These are phyloP conservation scores for Lordiphosa stackelbergi DNA, from an alignment of 1,140 invertebrate species.

Conservation along the genomic window DNA sequence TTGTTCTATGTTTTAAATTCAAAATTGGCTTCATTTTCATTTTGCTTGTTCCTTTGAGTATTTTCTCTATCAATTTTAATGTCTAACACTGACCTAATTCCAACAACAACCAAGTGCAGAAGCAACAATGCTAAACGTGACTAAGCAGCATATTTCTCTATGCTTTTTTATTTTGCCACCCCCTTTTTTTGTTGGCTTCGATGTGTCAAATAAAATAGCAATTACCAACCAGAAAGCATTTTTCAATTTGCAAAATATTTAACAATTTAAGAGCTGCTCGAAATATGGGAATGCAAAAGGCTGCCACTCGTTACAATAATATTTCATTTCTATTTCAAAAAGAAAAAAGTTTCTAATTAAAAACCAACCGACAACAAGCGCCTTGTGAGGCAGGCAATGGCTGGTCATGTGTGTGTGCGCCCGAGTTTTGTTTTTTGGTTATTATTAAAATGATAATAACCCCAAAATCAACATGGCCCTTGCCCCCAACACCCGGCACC, in stretches of 20 bases:
- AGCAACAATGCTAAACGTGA: slow-evolving; percentile 41
- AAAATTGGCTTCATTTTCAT: too few species aligned
- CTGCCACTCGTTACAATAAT: slow-evolving; percentile 15
- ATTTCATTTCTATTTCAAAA: slow-evolving; percentile 48
- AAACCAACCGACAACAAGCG: slow-evolving; percentile 36
- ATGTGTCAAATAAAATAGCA: slow-evolving; percentile 51
- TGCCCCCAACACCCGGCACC: neutral
- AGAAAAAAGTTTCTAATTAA: slow-evolving; percentile 52
- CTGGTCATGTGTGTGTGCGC: slow-evolving; percentile 6
- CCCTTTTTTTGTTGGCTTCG: slow-evolving; percentile 6
- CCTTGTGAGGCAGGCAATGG: slow-evolving; percentile 9
- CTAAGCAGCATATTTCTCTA: slow-evolving; percentile 37
- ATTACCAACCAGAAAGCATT: slow-evolving; percentile 48
- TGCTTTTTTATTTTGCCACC: slow-evolving; percentile 14
- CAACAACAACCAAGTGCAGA: slow-evolving; percentile 10
- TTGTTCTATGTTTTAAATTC: too few species aligned
- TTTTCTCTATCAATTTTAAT: slow-evolving; percentile 39
- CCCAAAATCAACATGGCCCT: slow-evolving; percentile 56
- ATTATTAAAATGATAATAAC: slow-evolving; percentile 72
- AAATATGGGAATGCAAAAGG: slow-evolving; percentile 1
- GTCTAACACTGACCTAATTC: slow-evolving; percentile 54
- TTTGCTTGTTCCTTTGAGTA: slow-evolving; percentile 30
- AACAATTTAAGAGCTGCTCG: slow-evolving; percentile 34
- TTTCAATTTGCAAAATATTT: slow-evolving; percentile 49
- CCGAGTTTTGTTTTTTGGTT: slow-evolving; percentile 52